Evolutionary conservation across 2,113 vertebrate species (phyloP), one percentile per base, ranked within the genome.

Genomic region (Stomatorhinus ivindoensis): DNA sequence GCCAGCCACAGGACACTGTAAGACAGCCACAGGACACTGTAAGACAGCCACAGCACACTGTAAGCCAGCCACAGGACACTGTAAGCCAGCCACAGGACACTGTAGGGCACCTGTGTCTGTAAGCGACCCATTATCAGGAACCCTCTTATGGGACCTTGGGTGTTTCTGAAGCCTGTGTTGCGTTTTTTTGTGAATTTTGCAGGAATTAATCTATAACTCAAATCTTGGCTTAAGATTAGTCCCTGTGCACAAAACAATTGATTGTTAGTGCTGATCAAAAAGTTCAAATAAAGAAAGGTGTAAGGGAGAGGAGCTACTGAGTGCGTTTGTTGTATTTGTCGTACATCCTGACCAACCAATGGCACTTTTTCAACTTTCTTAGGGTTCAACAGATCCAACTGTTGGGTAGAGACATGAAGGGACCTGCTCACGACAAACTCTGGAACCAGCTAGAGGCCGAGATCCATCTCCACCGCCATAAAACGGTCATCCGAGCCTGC

Each of bases 371-470:
- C 82, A 0, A 55, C 61, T 13, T 17, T 58, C 50, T 4, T 87
- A 99, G 98, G 90, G 98, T 99, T 48, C 98, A 99, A 90, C 98
- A 99, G 94, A 99, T 99, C 92, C 98, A 99, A 86, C 94, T 99
- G 90, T 93, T 99, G 90, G 98, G 98, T 88, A 95, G 98, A 55
- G 98, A 99, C 94, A 99, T 99, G 98, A 99, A 99, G 90, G 98
- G 98, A 8, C 98, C 98, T 3, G 98, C 98, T 90, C 98, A 99
- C 0, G 98, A 99, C 93, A 99, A 99, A 92, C 96, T 99, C 89
- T 99, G 98, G 98, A 99, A 99, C 93, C 98, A 99, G 27, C 92
- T 99, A 88, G 98, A 99, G 93, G 98, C 98, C 4, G 98, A 99
- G 95, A 99, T 99, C 84, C 98, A 99, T 92, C 96, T 99, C 51